Base-by-base conservation (phyloP, 2,888 invertebrate species). In the Apodemia zela region DNA sequence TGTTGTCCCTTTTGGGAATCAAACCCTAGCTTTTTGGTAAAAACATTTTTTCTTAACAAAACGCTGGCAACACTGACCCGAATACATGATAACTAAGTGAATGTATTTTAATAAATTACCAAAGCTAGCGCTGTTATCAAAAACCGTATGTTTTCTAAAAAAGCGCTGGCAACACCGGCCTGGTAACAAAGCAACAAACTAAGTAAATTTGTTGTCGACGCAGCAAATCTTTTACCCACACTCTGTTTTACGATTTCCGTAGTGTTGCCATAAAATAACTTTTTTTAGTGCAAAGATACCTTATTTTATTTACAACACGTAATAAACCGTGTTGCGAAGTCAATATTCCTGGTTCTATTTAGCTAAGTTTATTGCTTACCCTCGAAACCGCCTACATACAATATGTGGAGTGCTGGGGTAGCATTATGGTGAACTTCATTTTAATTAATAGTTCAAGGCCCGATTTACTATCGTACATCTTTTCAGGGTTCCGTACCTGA, bases 261-360 rank as follows among this genome's bases (percentile, higher is more conserved):
- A 57, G 57, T 57, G 57, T 57, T 57, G 57, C 57, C 57, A 29
- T 57, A 57, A 57, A 57, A 57, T 29, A 29, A n/a, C 15, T 57
- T 57, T 57, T 29, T 57, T 57, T 57, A 57, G 57, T 25, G 13
- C 51, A 8, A 51, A 57, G 29, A 57, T 29, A 57, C 57, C 57
- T 57, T 42, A 42, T 42, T 47, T 57, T 57, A 57, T 57, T 57
- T 57, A 57, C 57, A 57, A 25, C 57, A 57, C 25, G 57, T 57
- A 57, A 57, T 57, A 57, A 57, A 57, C 25, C 8, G 15, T 29
- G 29, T 29, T 57, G n/a, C 25, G 29, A 7, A 57, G 29, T 57
- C 54, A 57, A 57, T 29, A 57, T 25, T 21, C 21, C 25, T 54
- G 21, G 15, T 54, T 8, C 54, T 54, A 54, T 54, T 54, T 54